Conservation (phyloP, 1,140 invertebrate genomes). For the Diorhabda sublineata region DNA sequence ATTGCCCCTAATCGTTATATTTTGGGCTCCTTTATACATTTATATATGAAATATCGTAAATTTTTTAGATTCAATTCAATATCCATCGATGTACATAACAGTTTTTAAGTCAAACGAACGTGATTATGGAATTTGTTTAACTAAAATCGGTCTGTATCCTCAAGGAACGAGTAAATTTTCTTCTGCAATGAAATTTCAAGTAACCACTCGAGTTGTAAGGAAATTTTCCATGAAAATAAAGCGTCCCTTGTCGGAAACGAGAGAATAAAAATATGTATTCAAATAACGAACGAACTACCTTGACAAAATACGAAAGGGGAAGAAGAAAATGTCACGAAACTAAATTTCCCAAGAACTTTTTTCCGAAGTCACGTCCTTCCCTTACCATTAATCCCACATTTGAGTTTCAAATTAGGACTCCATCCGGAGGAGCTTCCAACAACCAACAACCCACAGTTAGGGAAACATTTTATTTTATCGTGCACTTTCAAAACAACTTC, state of each 20-base stretch:
- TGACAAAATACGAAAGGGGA: slow-evolving; percentile 1
- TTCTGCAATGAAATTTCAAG: no score
- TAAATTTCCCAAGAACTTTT: not conserved
- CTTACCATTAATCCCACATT: slow-evolving; percentile 2
- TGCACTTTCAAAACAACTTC: slow-evolving; percentile 2
- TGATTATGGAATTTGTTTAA: no score
- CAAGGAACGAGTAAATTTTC: no score
- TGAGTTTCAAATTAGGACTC: slow-evolving; percentile 2
- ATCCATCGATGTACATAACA: no score
- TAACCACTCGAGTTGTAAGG: not conserved
- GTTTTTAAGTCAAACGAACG: no score
- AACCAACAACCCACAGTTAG: not conserved
- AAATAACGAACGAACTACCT: not conserved
- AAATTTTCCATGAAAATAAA: not conserved
- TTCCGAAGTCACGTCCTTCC: slow-evolving; percentile 1
- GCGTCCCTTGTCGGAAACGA: not conserved
- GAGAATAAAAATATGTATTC: not conserved
- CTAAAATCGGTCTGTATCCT: no score
- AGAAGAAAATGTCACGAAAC: slow-evolving; percentile 2
- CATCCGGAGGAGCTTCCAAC: not conserved
- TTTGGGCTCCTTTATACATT: no score
- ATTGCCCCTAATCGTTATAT: no score
- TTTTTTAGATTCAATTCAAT: no score
- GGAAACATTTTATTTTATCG: slow-evolving; percentile 2
- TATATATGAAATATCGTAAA: no score